These are phyloP conservation scores for Australoheros facetus DNA, from an alignment of 2,797 vertebrate genomes.

Conservation along the genomic window DNA sequence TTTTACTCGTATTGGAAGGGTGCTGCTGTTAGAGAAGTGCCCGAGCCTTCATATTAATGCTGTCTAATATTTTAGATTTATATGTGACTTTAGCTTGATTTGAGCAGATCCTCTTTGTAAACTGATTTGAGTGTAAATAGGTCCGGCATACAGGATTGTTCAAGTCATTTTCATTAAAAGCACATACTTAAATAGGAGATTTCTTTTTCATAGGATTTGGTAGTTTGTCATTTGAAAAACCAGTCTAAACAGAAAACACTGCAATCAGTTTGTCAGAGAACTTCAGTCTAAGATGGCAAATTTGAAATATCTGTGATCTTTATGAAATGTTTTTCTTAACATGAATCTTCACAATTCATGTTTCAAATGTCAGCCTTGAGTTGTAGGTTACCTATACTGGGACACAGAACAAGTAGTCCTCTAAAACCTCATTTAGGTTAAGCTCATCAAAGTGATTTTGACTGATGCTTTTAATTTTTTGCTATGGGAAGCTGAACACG, in stretches of 20 bases:
- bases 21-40: slow-evolving; percentile 2
- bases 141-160: slow-evolving; percentile 1
- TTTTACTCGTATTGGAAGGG: neutral
- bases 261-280: slow-evolving; percentile 5
- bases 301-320: slow-evolving; percentile 4
- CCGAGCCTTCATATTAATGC: slow-evolving; percentile 3
- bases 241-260: neutral
- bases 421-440: neutral
- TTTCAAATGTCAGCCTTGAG: neutral
- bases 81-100: slow-evolving; percentile 19
- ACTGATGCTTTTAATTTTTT: neutral
- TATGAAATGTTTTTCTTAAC: neutral
- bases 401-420: neutral
- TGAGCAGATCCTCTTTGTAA: neutral
- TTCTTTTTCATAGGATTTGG: neutral
- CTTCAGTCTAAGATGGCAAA: neutral
- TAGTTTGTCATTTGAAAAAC: neutral
- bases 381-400: neutral
- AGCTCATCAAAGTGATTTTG: neutral
- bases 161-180: slow-evolving; percentile 11
- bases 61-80: neutral
- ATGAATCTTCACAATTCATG: neutral
- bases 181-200: neutral
- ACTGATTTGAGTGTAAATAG: neutral
- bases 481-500: neutral